Evolutionary conservation across 37 sponge, comb jelly and placozoan genomes (phyloP), one percentile per base, ranked within the genome.

Genomic region (Chondrosia reniformis): DNA sequence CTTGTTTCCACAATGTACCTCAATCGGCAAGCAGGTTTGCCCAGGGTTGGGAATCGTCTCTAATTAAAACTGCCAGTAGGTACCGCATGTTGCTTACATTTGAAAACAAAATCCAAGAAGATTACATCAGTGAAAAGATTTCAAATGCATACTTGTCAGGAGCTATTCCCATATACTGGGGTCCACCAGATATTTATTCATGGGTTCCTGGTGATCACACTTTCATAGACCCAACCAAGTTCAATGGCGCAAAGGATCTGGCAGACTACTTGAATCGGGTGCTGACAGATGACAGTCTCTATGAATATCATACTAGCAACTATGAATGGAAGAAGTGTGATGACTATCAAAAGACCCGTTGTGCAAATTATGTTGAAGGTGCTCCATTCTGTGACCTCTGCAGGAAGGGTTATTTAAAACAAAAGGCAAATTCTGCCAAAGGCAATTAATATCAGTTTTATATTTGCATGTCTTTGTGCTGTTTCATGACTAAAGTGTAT

Each of bases 161-260:
- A n/a, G 72, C 72, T 44, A 69, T 69, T 5, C 72, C 72, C 8
- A 44, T 69, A 21, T 69, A 69, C 72, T 69, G 72, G 72, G 72
- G 72, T 17, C 72, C 72, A 24, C 43, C 72, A 1, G 41, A 39
- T 13, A 69, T 69, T 19, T 69, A 69, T 25, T 34, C 31, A 9
- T 69, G 72, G 72, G 72, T 69, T 3, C 72, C 72, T 39, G 72
- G 72, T 17, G 42, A 69, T 34, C 72, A 69, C 72, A 39, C 72
- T 25, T 69, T 69, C 24, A 69, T 69, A 13, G 42, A 69, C 24
- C 44, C 72, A 1, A 69, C 44, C 42, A 39, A 13, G 44, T 69
- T 41, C 43, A 69, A 2, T 69, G 39, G 38, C 17, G 25, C 72
- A 3, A 69, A 69, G 13, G 72, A 69, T 0, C 72, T 69, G 1